Conservation (phyloP, 2,888 invertebrate species). For the Timema cristinae region DNA sequence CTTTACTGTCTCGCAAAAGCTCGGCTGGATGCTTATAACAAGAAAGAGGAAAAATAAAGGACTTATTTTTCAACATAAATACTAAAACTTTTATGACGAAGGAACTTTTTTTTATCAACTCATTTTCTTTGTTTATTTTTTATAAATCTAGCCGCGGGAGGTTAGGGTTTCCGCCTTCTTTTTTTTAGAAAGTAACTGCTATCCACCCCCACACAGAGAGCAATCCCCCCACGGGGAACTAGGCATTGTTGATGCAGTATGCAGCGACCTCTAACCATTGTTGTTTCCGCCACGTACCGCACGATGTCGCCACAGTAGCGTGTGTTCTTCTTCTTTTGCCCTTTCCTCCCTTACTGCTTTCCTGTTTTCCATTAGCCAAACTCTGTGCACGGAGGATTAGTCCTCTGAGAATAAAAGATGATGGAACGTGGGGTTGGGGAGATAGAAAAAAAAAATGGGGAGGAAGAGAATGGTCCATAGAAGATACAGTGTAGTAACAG, state of each 20-base stretch:
- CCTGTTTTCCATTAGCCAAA: slow-evolving; percentile 30
- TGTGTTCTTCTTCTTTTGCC: background rate
- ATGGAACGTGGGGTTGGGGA: slow-evolving; percentile 15
- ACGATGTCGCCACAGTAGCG: slow-evolving; percentile 22
- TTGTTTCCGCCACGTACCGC: slow-evolving; percentile 18
- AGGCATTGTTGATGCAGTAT: slow-evolving; percentile 20
- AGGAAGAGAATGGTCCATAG: too few relatives aligned
- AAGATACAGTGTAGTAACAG: slow-evolving; percentile 22
- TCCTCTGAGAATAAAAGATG: slow-evolving; percentile 26
- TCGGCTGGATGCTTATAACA: too few relatives aligned
- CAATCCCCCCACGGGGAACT: background rate
- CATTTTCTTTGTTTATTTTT: too few relatives aligned
- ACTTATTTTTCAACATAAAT: too few relatives aligned
- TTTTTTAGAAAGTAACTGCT: too few relatives aligned
- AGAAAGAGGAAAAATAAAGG: too few relatives aligned
- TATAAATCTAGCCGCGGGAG: too few relatives aligned
- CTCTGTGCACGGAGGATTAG: slow-evolving; percentile 28
- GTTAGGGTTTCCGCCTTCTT: too few relatives aligned
- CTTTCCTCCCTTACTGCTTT: background rate
- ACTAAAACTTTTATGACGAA: too few relatives aligned
- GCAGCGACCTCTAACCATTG: slow-evolving; percentile 23
- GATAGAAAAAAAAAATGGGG: slow-evolving; percentile 5
- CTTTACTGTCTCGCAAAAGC: too few relatives aligned
- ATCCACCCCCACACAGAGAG: too few relatives aligned
- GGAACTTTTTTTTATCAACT: too few relatives aligned